Base-by-base conservation (phyloP, 1,140 invertebrate genomes). In the Vanessa tameamea region DNA sequence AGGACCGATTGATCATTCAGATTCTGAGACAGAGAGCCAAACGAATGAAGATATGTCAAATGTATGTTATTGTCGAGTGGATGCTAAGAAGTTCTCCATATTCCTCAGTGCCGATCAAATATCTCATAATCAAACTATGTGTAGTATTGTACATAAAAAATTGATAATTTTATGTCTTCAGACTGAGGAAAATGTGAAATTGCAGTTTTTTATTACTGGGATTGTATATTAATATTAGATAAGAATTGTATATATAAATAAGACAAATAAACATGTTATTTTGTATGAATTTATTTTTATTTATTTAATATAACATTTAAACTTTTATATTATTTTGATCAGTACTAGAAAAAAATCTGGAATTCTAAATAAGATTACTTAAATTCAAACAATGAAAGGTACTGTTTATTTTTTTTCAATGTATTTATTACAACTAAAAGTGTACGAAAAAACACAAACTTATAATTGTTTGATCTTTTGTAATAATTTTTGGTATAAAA, bases 131-230 rank as follows among this genome's bases (percentile, higher is more conserved):
- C 77, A 80, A 43, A 89, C 88, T 2, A 69, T 93, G 15, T 93
- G 92, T 67, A 91, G 87, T 74, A 87, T 93, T 37, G 82, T 91
- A n/a, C 88, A 93, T 61, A 92, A 89, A 69, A 90, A 85, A 72
- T 64, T 93, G 26, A 84, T 92, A 1, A 85, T 87, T 51, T 69
- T 93, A 61, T 88, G 90, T 65, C 79, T 93, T 37, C 85, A 92
- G 7, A 92, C 91, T 3, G 84, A 92, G 71, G 89, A 91, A 63
- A 88, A 90, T 84, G 87, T 93, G 1, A 87, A 87, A 23, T 82
- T 93, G 66, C 87, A 93, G 75, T 93, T 91, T 80, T 93, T 92
- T 84, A 92, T 93, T 61, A 89, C 82, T 69, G 89, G 91, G 1
- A 93, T 93, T 80, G 86, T 91, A 9, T 92, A 86, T 85, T 92